Conservation (phyloP, 2,113 vertebrate genomes). For the Morone saxatilis region DNA sequence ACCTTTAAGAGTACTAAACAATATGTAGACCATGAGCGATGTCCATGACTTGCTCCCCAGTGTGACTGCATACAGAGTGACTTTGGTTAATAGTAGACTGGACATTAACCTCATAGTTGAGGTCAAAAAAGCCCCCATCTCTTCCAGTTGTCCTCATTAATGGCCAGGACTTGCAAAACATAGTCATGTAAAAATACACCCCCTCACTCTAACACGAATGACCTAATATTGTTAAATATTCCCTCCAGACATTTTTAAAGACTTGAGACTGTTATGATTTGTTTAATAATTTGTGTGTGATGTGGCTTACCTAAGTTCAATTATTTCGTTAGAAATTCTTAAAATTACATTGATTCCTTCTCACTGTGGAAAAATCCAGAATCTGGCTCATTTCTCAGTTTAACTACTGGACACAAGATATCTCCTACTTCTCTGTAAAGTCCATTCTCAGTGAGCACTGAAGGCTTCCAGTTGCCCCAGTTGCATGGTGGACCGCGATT, state of each 20-base stretch:
- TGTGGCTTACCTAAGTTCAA: too few species aligned
- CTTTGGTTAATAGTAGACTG: not conserved
- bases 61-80: not conserved
- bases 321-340: too few species aligned
- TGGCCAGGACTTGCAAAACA: not conserved
- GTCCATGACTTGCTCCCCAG: not conserved
- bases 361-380: too few species aligned
- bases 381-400: too few species aligned
- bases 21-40: not conserved
- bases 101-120: slow-evolving; percentile 12
- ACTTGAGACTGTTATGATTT: too few species aligned
- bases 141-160: not conserved
- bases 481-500: too few species aligned
- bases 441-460: too few species aligned
- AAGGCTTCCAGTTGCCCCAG: too few species aligned
- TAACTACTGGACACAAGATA: not conserved
- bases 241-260: not conserved
- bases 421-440: too few species aligned
- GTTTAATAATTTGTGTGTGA: too few species aligned
- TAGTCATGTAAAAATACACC: not conserved
- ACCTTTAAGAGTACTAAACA: not conserved
- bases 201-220: not conserved
- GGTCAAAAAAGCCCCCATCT: not conserved
- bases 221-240: not conserved
- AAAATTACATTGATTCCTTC: too few species aligned